Evolutionary conservation across 2,888 invertebrate genomes (phyloP), one percentile per base, ranked within the genome.

Genomic region (Uropetala carovei): DNA sequence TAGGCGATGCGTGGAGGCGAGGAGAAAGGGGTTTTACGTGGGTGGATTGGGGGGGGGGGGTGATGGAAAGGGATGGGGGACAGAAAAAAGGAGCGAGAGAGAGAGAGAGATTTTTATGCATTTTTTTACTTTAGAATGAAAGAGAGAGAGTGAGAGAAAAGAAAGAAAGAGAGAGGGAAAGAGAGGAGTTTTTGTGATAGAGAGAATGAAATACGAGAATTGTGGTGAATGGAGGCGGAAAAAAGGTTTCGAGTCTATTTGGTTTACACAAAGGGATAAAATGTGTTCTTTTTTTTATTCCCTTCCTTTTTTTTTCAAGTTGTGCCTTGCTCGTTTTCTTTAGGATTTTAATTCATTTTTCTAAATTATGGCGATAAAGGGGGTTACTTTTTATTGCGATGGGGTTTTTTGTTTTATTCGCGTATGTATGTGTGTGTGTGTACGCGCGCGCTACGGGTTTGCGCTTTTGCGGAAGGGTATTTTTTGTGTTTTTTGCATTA

Each of bases 131-230:
- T 18, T 22, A 22, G 22, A 43, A 43, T 1, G 5, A 43, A 5
- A 5, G 43, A 43, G 43, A 43, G 43, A 43, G 1, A n/a, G n/a
- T n/a, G n/a, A n/a, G n/a, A n/a, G n/a, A n/a, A n/a, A n/a, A 22
- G 22, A 43, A 43, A 5, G 5, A 43, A 5, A 5, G 43, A 43
- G 43, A 43, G 43, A 43, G 1, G n/a, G n/a, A n/a, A n/a, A n/a
- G n/a, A 43, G 43, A 43, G 43, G 43, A 56, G 83, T 16, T 56
- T 83, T 43, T 56, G 83, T 5, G 83, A 57, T 11, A n/a, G 11
- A 43, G 56, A n/a, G 82, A 57, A 57, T 83, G 83, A 83, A 83
- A 83, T 83, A 83, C 83, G 83, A 83, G 83, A 83, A 57, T 83
- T 83, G 56, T 57, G 83, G 83, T 43, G 83, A 83, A 57, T 57